phyloP scores from a whole-genome alignment of 1,140 invertebrate species.

The Plectrocnemia conspersa region DNA sequence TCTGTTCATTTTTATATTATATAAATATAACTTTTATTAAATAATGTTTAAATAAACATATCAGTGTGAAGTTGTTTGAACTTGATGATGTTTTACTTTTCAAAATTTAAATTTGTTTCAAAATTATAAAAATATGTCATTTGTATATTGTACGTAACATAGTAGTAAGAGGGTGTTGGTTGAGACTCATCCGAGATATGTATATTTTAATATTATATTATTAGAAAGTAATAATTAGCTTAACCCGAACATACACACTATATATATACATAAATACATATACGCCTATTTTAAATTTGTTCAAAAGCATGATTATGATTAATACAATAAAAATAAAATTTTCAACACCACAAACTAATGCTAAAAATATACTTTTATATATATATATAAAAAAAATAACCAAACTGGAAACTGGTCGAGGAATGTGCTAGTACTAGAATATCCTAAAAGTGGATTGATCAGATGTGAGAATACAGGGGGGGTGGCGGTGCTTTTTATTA shows the following conservation, averaged over 20 bases:
- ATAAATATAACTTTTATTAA: too few relatives aligned
- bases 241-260: conserved; percentile 28
- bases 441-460: conserved; percentile 13
- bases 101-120: too few relatives aligned
- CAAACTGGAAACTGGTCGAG: conserved; percentile 27
- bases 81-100: too few relatives aligned
- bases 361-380: too few relatives aligned
- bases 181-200: conserved; percentile 16
- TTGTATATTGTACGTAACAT: conserved; percentile 29
- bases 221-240: conserved; percentile 29
- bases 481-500: conserved; percentile 34
- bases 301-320: conserved; percentile 31
- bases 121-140: too few relatives aligned
- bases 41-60: too few relatives aligned
- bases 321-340: conserved; percentile 29
- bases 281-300: conserved; percentile 2
- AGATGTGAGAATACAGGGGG: conserved; percentile 19
- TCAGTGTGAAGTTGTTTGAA: too few relatives aligned
- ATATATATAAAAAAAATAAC: too few relatives aligned
- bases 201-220: conserved; percentile 32
- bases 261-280: conserved; percentile 5
- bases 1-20: too few relatives aligned
- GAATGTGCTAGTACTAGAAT: conserved; percentile 30
- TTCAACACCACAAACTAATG: conserved; percentile 26
- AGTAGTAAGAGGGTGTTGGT: conserved; percentile 33